These are phyloP conservation scores for Rhinolophus ferrumequinum DNA, from an alignment of 2,113 vertebrate species.

Conservation along the genomic window DNA sequence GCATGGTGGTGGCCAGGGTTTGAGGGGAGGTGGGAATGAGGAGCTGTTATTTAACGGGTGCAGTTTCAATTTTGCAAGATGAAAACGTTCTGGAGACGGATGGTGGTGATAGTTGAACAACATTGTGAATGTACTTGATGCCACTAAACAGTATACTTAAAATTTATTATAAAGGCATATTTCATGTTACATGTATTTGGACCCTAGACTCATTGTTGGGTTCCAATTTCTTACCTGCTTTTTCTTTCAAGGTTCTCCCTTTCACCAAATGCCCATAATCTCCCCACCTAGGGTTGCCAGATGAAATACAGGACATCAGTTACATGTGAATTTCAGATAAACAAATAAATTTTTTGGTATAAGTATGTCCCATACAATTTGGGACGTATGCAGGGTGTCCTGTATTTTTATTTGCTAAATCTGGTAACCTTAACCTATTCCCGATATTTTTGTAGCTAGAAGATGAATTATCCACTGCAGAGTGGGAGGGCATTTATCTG, in stretches of 20 bases:
- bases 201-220: not conserved
- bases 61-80: not conserved
- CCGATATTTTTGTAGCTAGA: not conserved
- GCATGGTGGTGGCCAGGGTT: not conserved
- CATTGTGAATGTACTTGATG: not conserved
- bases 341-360: not conserved
- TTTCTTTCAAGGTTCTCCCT: not conserved
- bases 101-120: not conserved
- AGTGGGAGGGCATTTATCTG: not conserved
- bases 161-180: not conserved
- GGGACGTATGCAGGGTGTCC: not conserved
- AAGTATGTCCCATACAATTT: not conserved
- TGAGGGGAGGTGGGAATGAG: too few species aligned
- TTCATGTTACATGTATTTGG: not conserved
- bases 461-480: not conserved
- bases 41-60: not conserved
- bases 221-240: not conserved
- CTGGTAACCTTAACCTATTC: not conserved
- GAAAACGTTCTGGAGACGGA: not conserved
- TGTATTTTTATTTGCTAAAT: slow-evolving; percentile 29
- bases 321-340: not conserved
- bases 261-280: not conserved
- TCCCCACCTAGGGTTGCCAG: too few species aligned
- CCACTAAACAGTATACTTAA: not conserved
- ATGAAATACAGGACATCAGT: not conserved